A percentile compares a stretch with the other conserved stretches of the same genome.
These are phyloP conservation scores for Toxonevra muliebris DNA, from an alignment of 2,888 invertebrate genomes.

Conservation along the genomic window DNA sequence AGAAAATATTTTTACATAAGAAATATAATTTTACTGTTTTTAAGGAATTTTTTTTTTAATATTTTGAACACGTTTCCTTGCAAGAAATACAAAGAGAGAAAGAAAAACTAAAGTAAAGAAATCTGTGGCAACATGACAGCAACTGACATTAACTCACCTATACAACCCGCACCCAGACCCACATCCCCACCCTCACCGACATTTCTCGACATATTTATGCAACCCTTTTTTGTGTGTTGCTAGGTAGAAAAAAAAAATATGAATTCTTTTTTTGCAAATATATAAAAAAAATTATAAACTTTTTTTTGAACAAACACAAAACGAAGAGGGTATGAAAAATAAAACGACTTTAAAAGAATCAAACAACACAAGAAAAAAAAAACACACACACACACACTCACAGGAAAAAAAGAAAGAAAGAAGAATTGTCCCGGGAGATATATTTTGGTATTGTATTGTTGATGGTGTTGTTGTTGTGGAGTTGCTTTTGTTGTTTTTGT, in stretches of 20 bases:
- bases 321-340: background rate
- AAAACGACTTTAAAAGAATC: background rate
- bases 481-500: conserved; percentile 39
- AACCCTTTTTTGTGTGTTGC: too few relatives aligned
- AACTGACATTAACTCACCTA: conserved; percentile 10
- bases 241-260: too few relatives aligned
- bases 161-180: background rate
- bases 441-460: background rate
- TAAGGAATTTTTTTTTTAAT: background rate
- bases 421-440: too few relatives aligned
- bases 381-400: too few relatives aligned
- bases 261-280: background rate
- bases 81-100: background rate
- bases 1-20: too few relatives aligned
- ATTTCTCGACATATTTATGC: too few relatives aligned
- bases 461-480: conserved; percentile 21
- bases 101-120: conserved; percentile 6
- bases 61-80: too few relatives aligned
- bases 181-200: too few relatives aligned
- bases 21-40: background rate
- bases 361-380: too few relatives aligned
- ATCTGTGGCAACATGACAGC: conserved; percentile 26
- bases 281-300: too few relatives aligned
- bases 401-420: too few relatives aligned
- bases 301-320: background rate